A percentile compares a stretch with the other conserved stretches of the same genome.
Conservation (phyloP, 1,140 invertebrate genomes). For the Pygmarrhopalites habei region DNA sequence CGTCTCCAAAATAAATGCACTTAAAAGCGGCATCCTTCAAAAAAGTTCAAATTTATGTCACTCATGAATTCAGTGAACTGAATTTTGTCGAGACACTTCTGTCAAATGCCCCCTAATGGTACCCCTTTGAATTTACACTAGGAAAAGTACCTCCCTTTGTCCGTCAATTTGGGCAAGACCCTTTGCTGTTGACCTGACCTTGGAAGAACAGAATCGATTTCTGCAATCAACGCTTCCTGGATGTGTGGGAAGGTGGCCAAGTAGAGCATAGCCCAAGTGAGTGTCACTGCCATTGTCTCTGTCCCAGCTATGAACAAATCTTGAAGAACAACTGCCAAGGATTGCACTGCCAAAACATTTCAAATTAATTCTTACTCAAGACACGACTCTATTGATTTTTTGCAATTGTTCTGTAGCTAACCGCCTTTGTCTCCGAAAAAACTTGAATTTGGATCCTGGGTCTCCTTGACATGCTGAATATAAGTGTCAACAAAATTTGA, state of each 20-base stretch:
- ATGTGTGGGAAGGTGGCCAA: constrained; percentile 42
- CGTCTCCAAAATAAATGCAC: constrained; percentile 7
- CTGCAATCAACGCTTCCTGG: constrained; percentile 41
- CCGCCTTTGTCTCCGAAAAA: constrained; percentile 27
- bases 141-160: neutral
- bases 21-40: neutral
- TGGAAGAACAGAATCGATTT: constrained; percentile 43
- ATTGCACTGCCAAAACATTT: too few relatives aligned
- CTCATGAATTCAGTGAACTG: too few relatives aligned
- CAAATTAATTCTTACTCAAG: neutral
- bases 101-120: too few relatives aligned
- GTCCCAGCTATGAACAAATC: constrained; percentile 38
- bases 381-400: constrained; percentile 39
- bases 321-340: too few relatives aligned
- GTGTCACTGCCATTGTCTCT: constrained; percentile 43
- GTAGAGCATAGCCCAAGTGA: constrained; percentile 43
- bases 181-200: too few relatives aligned
- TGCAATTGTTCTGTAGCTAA: constrained; percentile 1
- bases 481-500: constrained; percentile 27
- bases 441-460: constrained; percentile 13
- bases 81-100: too few relatives aligned
- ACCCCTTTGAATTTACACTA: too few relatives aligned
- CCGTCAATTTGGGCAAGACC: constrained; percentile 14
- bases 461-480: constrained; percentile 15
- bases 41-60: too few relatives aligned